Conservation (phyloP, 30 jellyfish, hydroid and myxozoan species). For the Clytia hemisphaerica region DNA sequence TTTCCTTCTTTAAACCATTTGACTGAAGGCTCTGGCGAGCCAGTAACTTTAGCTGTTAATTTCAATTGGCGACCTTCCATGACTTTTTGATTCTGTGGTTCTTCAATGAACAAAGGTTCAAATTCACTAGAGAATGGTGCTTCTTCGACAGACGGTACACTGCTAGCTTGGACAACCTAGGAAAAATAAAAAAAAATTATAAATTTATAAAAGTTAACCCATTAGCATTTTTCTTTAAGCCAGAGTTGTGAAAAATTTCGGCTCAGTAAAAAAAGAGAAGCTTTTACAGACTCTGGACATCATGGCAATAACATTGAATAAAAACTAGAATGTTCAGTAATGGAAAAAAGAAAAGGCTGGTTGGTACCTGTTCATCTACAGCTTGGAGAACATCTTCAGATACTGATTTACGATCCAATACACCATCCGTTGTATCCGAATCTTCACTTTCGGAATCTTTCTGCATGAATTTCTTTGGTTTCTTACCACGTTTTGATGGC, state of each 20-base stretch:
- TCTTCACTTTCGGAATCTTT: conserved; percentile 5
- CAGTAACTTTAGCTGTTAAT: conserved; percentile 27
- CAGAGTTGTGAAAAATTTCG: too few species aligned
- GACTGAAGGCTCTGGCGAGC: conserved; percentile 53
- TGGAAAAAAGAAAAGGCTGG: too few species aligned
- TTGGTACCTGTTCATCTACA: conserved; percentile 12
- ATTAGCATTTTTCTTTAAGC: too few species aligned
- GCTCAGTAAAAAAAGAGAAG: too few species aligned
- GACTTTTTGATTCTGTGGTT: conserved; percentile 19
- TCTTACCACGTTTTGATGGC: conserved; percentile 10
- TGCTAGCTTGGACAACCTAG: conserved; percentile 15
- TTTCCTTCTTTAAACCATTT: conserved; percentile 70
- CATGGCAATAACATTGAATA: too few species aligned
- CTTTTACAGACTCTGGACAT: too few species aligned
- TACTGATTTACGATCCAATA: too few species aligned
- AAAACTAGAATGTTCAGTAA: too few species aligned
- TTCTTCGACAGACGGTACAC: conserved; percentile 9
- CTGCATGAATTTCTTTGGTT: background rate
- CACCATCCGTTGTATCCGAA: background rate
- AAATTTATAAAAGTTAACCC: too few species aligned
- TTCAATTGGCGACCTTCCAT: conserved; percentile 47
- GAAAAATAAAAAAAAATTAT: too few species aligned
- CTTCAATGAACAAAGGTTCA: conserved; percentile 33
- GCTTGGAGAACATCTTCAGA: background rate
- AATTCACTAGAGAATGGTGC: background rate